Evolutionary conservation across 2,113 vertebrate species (phyloP).

Genomic region (Gymnorhina tibicen): DNA sequence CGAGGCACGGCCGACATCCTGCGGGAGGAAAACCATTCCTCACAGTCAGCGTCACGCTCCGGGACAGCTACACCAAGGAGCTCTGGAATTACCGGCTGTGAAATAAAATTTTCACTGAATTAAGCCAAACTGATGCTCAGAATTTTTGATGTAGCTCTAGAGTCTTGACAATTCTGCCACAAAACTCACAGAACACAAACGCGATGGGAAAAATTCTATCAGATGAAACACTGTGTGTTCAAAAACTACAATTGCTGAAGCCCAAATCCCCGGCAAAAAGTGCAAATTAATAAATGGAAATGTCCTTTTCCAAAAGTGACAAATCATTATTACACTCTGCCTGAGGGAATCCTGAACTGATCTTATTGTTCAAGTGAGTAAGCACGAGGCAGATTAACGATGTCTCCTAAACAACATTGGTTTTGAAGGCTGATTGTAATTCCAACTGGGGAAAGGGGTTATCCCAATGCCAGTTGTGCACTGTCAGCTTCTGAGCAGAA

Average conservation of each 20-base stretch:
- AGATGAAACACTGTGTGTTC: not conserved
- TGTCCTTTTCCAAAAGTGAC: not conserved
- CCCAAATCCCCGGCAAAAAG: not conserved
- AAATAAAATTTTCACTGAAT: not conserved
- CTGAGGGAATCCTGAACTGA: not conserved
- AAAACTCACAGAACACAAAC: not conserved
- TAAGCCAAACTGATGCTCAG: not conserved
- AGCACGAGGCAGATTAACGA: not conserved
- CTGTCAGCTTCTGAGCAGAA: not conserved
- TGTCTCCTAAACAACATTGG: not conserved
- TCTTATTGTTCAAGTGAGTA: not conserved
- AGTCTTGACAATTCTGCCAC: not conserved
- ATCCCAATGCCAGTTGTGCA: not conserved
- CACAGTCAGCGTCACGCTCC: fast-evolving
- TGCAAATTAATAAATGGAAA: not conserved
- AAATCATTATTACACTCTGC: not conserved
- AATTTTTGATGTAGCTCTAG: not conserved
- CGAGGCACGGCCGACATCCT: not conserved
- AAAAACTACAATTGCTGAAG: not conserved
- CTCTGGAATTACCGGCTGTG: not conserved
- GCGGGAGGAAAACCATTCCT: fast-evolving
- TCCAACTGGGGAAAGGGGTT: not conserved
- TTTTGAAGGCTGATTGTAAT: not conserved
- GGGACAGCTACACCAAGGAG: not conserved
- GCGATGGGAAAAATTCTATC: not conserved